These are phyloP conservation scores for Drosophila cyrtoloma DNA, from an alignment of 2,888 invertebrate genomes.

Conservation along the genomic window DNA sequence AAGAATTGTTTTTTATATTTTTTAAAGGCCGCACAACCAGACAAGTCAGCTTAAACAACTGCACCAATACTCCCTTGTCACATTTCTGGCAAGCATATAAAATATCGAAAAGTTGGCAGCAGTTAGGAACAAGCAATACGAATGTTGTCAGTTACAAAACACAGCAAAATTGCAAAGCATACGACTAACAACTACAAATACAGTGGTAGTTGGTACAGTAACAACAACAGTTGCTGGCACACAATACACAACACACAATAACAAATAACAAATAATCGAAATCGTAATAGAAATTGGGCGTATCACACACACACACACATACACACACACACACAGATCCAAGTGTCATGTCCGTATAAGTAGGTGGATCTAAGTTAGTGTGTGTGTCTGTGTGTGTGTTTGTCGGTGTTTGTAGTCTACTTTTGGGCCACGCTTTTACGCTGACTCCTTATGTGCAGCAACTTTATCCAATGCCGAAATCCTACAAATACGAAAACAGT, in stretches of 20 bases:
- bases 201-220: neutral
- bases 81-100: slow-evolving; percentile 19
- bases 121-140: slow-evolving; percentile 9
- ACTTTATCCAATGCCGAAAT: slow-evolving; percentile 63
- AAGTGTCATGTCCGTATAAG: neutral
- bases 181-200: slow-evolving; percentile 11
- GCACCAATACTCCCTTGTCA: slow-evolving; percentile 11
- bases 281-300: slow-evolving; percentile 66
- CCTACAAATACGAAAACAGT: slow-evolving; percentile 70
- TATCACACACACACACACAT: slow-evolving; percentile 43
- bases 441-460: slow-evolving; percentile 35
- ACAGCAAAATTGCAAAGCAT: slow-evolving; percentile 18
- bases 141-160: slow-evolving; percentile 37
- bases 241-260: slow-evolving; percentile 37
- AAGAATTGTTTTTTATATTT: slow-evolving; percentile 10
- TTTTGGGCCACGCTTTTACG: slow-evolving; percentile 54
- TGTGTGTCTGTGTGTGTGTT: slow-evolving; percentile 1
- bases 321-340: slow-evolving; percentile 19
- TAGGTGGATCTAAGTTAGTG: neutral
- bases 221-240: slow-evolving; percentile 12
- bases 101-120: slow-evolving; percentile 35
- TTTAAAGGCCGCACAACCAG: neutral
- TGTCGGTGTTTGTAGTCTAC: slow-evolving; percentile 32
- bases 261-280: slow-evolving; percentile 71
- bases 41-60: neutral